Evolutionary conservation across 2,797 vertebrate genomes (phyloP), one percentile per base, ranked within the genome.

Genomic region (Ataeniobius toweri): DNA sequence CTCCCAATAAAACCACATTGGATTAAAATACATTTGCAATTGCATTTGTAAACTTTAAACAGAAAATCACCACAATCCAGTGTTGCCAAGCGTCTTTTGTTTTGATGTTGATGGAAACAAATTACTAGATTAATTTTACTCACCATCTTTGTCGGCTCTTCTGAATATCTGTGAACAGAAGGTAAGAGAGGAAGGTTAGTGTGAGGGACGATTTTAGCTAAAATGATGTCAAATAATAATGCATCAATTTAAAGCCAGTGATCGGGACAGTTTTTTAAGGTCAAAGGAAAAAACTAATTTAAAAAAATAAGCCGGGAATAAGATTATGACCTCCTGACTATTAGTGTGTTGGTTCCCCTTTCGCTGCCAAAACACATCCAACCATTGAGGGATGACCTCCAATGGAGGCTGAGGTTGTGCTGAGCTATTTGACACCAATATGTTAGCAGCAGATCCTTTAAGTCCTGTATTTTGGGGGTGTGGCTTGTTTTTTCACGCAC

Each of bases 61-160:
- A 65, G 20, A 65, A 51, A 28, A 50, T 50, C 69, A 51, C 28
- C 28, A 71, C 28, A 31, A 71, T 4, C 46, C 44, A 39, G 28
- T 16, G 7, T 26, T 26, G 68, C 7, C n/a, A 39, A 22, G 6
- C 36, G 18, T 63, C 12, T 16, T 16, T 18, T 61, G 28, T 31
- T 46, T 22, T n/a, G 12, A 1, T 7, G 22, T n/a, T 46, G n/a
- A n/a, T 7, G 6, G 28, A 50, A 22, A 48, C 28, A 13, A 50
- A 39, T 28, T 9, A 18, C n/a, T 24, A 72, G 2, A 77, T 18
- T 44, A 24, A 61, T 80, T 51, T 16, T 5, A 91, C 94, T 94
- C 80, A 94, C 94, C 94, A 36, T 94, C 94, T 89, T 94, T 94
- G 86, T 94, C 94, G 36, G 94, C 94, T 92, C 94, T 94, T 90